Evolutionary conservation across 2,113 vertebrate genomes (phyloP).

Genomic region (Brachionichthys hirsutus): DNA sequence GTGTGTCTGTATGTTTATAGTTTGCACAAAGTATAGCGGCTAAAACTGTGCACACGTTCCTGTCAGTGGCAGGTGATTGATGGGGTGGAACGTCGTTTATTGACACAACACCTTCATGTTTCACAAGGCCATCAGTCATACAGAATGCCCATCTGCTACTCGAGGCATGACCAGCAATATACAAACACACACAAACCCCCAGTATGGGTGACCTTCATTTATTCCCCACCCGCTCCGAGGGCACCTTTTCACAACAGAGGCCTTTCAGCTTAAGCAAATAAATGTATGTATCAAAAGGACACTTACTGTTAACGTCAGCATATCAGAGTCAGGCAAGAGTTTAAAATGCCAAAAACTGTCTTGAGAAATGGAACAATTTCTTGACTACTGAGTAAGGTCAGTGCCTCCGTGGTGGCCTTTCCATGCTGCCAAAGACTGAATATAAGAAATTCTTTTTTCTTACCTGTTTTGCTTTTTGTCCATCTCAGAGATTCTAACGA

Average conservation of each 20-base stretch:
- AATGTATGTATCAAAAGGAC: slow-evolving; percentile 38
- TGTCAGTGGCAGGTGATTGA: slow-evolving; percentile 66
- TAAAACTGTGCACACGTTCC: slow-evolving; percentile 62
- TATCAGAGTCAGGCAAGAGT: slow-evolving; percentile 25
- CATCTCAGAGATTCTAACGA: too few species aligned
- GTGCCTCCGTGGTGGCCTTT: neutral
- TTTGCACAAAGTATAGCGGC: slow-evolving; percentile 24
- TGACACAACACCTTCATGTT: slow-evolving; percentile 77
- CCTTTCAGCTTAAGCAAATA: slow-evolving; percentile 48
- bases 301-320: slow-evolving; percentile 32
- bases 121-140: slow-evolving; percentile 73
- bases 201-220: slow-evolving; percentile 64
- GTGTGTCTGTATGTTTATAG: too few species aligned
- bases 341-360: slow-evolving; percentile 45
- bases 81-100: slow-evolving; percentile 70
- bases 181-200: slow-evolving; percentile 43
- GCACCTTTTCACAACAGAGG: slow-evolving; percentile 33
- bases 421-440: neutral
- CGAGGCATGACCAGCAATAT: slow-evolving; percentile 35
- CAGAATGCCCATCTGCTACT: slow-evolving; percentile 57
- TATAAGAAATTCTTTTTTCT: too few species aligned
- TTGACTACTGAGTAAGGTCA: slow-evolving; percentile 30
- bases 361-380: slow-evolving; percentile 17
- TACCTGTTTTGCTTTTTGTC: too few species aligned
- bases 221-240: slow-evolving; percentile 5